Evolutionary conservation across 1,140 invertebrate genomes (phyloP).

Genomic region (Maniola jurtina): DNA sequence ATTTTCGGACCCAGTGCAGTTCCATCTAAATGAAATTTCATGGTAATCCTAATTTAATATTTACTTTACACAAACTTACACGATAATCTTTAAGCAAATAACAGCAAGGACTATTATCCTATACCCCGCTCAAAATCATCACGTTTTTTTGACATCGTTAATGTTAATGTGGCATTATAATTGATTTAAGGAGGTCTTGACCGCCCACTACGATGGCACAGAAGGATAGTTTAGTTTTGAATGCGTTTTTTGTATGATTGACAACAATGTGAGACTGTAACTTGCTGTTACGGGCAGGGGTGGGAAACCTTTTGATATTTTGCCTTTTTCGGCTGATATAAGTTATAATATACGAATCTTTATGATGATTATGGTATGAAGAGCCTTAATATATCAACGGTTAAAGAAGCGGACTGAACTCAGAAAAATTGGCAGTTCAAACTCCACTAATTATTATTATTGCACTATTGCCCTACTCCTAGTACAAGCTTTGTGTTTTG

Average conservation of each 20-base stretch:
- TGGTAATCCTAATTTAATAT: constrained; percentile 4
- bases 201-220: constrained; percentile 36
- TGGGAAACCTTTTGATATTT: background rate
- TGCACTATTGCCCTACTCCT: too few relatives aligned
- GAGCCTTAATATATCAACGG: too few relatives aligned
- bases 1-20: background rate
- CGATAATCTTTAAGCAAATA: background rate
- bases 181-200: constrained; percentile 43
- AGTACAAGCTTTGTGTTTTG: too few relatives aligned
- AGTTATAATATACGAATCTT: too few relatives aligned
- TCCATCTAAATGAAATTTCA: background rate
- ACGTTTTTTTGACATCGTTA: constrained; percentile 24
- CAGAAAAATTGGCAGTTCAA: too few relatives aligned
- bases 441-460: too few relatives aligned
- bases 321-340: background rate
- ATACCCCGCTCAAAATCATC: background rate
- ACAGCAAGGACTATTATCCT: background rate
- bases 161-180: constrained; percentile 51
- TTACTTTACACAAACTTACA: background rate
- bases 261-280: constrained; percentile 19
- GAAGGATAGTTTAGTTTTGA: constrained; percentile 22
- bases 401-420: too few relatives aligned
- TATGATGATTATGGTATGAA: too few relatives aligned
- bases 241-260: constrained; percentile 31
- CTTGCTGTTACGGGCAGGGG: background rate